A percentile compares a stretch with the other conserved stretches of the same genome.
Evolutionary conservation across 2,797 vertebrate species (phyloP).

Genomic region (Acipenser transmontanus): DNA sequence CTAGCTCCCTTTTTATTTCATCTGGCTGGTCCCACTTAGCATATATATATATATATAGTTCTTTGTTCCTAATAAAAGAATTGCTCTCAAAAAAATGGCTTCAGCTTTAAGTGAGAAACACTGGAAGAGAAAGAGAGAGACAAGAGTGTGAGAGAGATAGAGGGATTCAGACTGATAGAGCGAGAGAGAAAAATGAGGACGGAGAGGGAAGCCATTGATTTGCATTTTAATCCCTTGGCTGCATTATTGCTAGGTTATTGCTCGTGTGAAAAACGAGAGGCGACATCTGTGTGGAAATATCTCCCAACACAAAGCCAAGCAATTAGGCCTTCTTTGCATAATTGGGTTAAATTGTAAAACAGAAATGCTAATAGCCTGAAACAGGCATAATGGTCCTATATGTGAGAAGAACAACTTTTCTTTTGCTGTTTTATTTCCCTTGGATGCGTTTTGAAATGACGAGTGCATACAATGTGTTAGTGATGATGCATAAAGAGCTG

Average conservation of each 20-base stretch:
- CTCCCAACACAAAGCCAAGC: slow-evolving; percentile 1
- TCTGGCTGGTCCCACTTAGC: too few species aligned
- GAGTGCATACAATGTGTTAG: too few species aligned
- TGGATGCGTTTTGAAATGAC: neutral
- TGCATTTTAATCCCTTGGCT: slow-evolving; percentile 1
- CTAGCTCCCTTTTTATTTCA: too few species aligned
- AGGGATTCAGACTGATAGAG: neutral
- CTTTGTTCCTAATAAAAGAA: too few species aligned
- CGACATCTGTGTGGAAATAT: slow-evolving; percentile 1
- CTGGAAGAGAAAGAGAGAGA: neutral
- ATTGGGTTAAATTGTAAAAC: slow-evolving; percentile 7
- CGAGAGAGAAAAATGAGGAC: neutral
- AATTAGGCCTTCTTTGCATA: slow-evolving; percentile 9
- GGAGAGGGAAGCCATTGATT: neutral
- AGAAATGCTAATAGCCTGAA: slow-evolving; percentile 5
- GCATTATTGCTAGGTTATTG: neutral
- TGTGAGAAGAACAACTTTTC: neutral
- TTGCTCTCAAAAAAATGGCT: too few species aligned
- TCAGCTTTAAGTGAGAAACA: too few species aligned
- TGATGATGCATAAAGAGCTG: neutral
- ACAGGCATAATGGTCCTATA: slow-evolving; percentile 3
- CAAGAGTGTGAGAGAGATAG: neutral
- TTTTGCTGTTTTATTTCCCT: neutral
- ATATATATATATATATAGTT: too few species aligned
- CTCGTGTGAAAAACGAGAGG: slow-evolving; percentile 4